A percentile compares a stretch with the other conserved stretches of the same genome.
These are phyloP conservation scores for Plodia interpunctella DNA, from an alignment of 1,140 invertebrate species.

Conservation along the genomic window DNA sequence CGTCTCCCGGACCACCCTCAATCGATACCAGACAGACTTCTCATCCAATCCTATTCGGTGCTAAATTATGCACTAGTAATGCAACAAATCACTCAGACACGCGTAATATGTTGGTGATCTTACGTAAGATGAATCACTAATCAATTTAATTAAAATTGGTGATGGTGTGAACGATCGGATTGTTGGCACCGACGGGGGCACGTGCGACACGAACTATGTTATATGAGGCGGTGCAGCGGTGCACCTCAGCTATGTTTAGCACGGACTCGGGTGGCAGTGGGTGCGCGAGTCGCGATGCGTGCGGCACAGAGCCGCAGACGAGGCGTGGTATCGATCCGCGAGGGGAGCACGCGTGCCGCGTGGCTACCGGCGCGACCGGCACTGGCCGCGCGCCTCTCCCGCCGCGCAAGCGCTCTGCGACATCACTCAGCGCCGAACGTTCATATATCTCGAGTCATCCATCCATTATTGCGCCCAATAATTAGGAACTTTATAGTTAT, in stretches of 20 bases:
- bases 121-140: constrained; percentile 34
- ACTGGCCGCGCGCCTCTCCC: constrained; percentile 47
- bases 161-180: constrained; percentile 9
- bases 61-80: not conserved
- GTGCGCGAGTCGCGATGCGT: constrained; percentile 31
- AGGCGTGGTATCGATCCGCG: constrained; percentile 26
- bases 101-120: constrained; percentile 24
- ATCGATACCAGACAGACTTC: constrained; percentile 43
- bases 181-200: constrained; percentile 28
- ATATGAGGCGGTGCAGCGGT: constrained; percentile 37
- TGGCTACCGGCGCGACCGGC: constrained; percentile 62
- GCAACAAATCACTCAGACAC: constrained; percentile 11
- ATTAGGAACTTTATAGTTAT: constrained; percentile 21
- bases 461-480: constrained; percentile 24
- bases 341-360: constrained; percentile 52
- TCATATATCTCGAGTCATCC: constrained; percentile 26
- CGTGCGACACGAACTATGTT: constrained; percentile 27
- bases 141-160: constrained; percentile 23
- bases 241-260: constrained; percentile 50
- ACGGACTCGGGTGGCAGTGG: constrained; percentile 22
- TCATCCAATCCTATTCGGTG: constrained; percentile 24
- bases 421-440: constrained; percentile 18
- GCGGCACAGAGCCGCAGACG: constrained; percentile 19
- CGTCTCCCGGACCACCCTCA: constrained; percentile 48
- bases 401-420: constrained; percentile 52